Evolutionary conservation across 1,140 invertebrate genomes (phyloP).

Genomic region (Tetragnatha versicolor): DNA sequence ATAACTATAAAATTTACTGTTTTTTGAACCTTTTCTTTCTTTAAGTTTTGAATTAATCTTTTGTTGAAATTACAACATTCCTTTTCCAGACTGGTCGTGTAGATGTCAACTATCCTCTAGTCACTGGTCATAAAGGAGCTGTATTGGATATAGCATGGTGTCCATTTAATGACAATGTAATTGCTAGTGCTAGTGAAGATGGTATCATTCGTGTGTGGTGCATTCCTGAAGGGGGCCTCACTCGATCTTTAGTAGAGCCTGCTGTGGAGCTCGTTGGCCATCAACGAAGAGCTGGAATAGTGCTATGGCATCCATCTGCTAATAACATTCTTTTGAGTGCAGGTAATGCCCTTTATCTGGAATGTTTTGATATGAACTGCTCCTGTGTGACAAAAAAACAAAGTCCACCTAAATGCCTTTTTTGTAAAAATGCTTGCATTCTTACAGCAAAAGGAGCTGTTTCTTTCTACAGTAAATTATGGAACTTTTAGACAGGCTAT

Average conservation of each 20-base stretch:
- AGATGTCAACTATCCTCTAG: constrained; percentile 90
- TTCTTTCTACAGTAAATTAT: too few species aligned
- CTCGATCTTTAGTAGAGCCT: constrained; percentile 84
- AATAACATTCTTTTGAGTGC: constrained; percentile 93
- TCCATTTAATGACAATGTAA: constrained; percentile 98
- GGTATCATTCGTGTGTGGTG: constrained; percentile 98
- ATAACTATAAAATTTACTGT: too few species aligned
- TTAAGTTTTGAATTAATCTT: neutral
- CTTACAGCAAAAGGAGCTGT: too few species aligned
- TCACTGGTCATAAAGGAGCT: constrained; percentile 97
- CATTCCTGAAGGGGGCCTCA: constrained; percentile 89
- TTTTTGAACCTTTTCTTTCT: neutral
- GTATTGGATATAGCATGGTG: constrained; percentile 99
- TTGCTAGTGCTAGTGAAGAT: constrained; percentile 97
- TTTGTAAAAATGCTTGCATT: too few species aligned
- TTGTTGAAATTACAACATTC: constrained; percentile 48
- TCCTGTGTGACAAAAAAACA: too few species aligned
- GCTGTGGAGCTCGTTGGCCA: constrained; percentile 93
- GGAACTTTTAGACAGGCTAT: too few species aligned
- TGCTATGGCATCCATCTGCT: constrained; percentile 97
- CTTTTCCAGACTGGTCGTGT: constrained; percentile 86
- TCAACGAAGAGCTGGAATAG: constrained; percentile 92
- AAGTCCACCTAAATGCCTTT: too few species aligned
- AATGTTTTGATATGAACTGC: too few species aligned
- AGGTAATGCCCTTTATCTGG: constrained; percentile 68